A percentile compares a stretch with the other conserved stretches of the same genome.
These are phyloP conservation scores for Thysanoteuthis rhombus DNA, from an alignment of 2,888 invertebrate genomes.

Conservation along the genomic window DNA sequence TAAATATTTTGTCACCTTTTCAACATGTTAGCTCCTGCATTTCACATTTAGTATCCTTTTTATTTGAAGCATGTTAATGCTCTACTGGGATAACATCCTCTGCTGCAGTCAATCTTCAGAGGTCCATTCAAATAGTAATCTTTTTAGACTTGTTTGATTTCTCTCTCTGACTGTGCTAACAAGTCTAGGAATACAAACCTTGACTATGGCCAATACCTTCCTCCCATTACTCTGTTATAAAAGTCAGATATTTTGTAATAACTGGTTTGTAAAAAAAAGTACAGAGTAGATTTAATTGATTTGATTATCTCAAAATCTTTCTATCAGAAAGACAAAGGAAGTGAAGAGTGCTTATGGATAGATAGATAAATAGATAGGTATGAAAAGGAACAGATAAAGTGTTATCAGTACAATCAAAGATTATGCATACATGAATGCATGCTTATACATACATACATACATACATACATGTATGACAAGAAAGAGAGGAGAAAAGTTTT, in stretches of 20 bases:
- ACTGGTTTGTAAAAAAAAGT: background rate
- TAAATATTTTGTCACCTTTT: background rate
- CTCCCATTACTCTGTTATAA: background rate
- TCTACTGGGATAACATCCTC: background rate
- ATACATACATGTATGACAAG: background rate
- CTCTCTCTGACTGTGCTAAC: background rate
- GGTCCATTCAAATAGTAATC: background rate
- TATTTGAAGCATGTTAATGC: background rate
- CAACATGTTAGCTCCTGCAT: background rate
- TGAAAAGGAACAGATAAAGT: background rate
- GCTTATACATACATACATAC: background rate
- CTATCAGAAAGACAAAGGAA: background rate
- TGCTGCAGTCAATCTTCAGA: background rate
- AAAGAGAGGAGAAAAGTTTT: no score
- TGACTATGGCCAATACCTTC: background rate
- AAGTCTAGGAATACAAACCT: background rate
- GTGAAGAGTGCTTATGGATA: background rate
- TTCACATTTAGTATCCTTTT: background rate
- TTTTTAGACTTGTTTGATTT: background rate
- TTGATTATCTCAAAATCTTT: background rate
- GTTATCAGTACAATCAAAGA: background rate
- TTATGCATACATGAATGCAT: background rate
- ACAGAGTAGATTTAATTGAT: background rate
- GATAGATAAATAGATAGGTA: background rate
- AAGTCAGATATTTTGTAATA: background rate